Base-by-base conservation (phyloP, 2,113 vertebrate species). In the Indicator indicator region DNA sequence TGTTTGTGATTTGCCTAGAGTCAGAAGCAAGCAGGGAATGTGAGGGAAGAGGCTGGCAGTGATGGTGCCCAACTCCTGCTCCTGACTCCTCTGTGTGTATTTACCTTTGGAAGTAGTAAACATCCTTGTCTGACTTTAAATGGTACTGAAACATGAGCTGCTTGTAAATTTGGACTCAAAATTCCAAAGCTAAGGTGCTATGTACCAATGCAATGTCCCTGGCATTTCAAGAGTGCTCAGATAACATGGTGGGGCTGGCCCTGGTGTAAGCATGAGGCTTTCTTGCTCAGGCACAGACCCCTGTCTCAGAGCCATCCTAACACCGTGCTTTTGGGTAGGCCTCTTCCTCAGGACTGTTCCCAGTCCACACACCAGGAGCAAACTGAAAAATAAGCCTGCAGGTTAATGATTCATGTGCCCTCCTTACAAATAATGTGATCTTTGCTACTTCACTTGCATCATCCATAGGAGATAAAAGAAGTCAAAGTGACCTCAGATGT, bases 371-470 rank as follows among this genome's bases (percentile, higher is more conserved):
- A 55, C 21, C 9, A 9, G n/a, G 14, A 70, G 44, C 62, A 94
- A 50, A 86, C 48, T 81, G 71, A 87, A 90, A 89, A 89, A 55
- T 42, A 40, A 92, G 55, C 65, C 90, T 88, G 40, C 36, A 70
- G 73, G 64, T 83, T 84, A 89, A 67, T 75, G 54, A 85, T 85
- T 95, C 44, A 6, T 32, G 44, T 75, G 65, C 40, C 54, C 52
- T 62, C 44, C 27, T 63, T 79, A 18, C 7, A 46, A 80, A 32
- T 50, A 48, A 26, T 59, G 2, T 16, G 33, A 24, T 44, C 64
- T 84, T 91, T 59, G 52, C 67, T 55, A 67, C 59, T 64, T 89
- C 78, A n/a, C 23, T 73, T 90, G 86, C 52, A 46, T 95, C 88
- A 79, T 90, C 94, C n/a, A 3, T 83, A 74, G 27, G 58, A 74